phyloP scores from a whole-genome alignment of 2,888 invertebrate genomes.

The Pharmacophagus antenor region DNA sequence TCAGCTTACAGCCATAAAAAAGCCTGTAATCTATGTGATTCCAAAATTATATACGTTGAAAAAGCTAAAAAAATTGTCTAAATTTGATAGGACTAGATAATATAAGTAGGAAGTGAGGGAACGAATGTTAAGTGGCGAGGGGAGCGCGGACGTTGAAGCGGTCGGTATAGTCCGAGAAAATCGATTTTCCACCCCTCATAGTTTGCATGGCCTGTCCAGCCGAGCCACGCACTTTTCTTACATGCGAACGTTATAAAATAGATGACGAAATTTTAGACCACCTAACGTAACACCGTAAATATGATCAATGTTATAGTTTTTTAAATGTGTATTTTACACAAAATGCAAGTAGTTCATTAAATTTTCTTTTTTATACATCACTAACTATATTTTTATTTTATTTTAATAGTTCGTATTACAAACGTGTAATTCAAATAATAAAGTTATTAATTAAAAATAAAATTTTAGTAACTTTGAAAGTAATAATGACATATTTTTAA shows the following conservation, averaged over 20 bases:
- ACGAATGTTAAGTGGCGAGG: constrained; percentile 53
- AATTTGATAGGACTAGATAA: constrained; percentile 41
- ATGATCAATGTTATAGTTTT: no score
- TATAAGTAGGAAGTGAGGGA: constrained; percentile 36
- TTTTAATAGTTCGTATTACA: no score
- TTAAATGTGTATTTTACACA: no score
- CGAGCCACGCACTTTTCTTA: constrained; percentile 35
- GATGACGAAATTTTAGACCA: background rate
- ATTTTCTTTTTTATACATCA: no score
- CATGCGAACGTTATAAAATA: background rate
- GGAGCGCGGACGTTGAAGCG: constrained; percentile 51
- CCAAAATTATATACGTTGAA: constrained; percentile 28
- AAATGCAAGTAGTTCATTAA: no score
- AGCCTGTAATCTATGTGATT: background rate
- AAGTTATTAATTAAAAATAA: no score
- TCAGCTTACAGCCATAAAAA: background rate
- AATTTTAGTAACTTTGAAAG: no score
- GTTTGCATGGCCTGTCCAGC: constrained; percentile 74
- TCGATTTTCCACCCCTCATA: constrained; percentile 76
- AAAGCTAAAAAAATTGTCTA: constrained; percentile 33
- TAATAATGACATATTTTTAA: background rate
- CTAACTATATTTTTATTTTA: no score
- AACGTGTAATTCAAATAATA: no score
- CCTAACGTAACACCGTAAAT: no score
- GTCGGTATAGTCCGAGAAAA: constrained; percentile 78